phyloP scores from a whole-genome alignment of 2,113 vertebrate genomes.

The Pteruthius melanotis region DNA sequence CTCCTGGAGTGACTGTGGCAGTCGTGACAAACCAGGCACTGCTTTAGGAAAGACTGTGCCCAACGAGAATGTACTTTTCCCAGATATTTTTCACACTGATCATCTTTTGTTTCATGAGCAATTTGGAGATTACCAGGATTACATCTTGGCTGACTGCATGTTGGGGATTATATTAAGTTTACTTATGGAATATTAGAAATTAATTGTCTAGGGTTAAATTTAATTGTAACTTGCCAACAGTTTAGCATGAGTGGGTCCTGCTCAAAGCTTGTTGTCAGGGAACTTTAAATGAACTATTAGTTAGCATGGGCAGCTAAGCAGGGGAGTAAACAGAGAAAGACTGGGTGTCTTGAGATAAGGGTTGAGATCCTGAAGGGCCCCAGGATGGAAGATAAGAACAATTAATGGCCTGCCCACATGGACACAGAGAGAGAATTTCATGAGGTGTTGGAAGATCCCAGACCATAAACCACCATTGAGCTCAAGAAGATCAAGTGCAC shows the following conservation, averaged over 20 bases:
- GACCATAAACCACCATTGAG: not conserved
- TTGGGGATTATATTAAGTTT: not conserved
- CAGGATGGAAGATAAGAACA: not conserved
- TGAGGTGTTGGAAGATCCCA: not conserved
- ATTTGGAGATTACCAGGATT: conserved; percentile 91
- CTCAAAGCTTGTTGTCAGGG: not conserved
- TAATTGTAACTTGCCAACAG: not conserved
- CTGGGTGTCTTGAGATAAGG: not conserved
- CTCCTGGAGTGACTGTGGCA: conserved; percentile 72
- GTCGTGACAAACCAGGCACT: conserved; percentile 56
- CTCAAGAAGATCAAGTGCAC: not conserved
- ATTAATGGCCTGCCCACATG: not conserved
- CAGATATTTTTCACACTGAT: conserved; percentile 82
- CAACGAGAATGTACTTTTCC: conserved; percentile 67
- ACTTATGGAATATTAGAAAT: not conserved
- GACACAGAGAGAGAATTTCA: not conserved
- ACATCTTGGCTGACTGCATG: conserved; percentile 73
- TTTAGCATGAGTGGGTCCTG: not conserved
- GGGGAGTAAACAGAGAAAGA: not conserved
- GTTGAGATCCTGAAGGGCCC: not conserved
- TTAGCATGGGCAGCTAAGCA: not conserved
- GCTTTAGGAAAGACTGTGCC: conserved; percentile 67
- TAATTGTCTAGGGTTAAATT: not conserved
- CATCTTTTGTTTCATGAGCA: conserved; percentile 86
- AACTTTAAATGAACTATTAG: not conserved